Percentiles rank a stretch among this genome's conserved stretches.
phyloP scores from a whole-genome alignment of 2,888 invertebrate species.

The Pristionchus maxplancki region DNA sequence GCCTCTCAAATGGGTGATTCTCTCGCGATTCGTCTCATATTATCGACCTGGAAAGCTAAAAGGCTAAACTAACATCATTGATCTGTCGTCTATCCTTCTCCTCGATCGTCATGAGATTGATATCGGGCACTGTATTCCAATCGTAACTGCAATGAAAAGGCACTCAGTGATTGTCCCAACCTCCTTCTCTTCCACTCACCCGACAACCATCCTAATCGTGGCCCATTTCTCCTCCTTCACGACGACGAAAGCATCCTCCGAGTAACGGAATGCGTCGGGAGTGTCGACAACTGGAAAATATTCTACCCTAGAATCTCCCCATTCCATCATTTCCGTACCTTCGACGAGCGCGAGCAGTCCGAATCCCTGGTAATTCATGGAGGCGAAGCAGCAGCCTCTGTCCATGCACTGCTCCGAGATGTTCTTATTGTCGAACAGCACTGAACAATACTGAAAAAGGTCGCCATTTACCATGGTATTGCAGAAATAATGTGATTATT shows the following conservation, averaged over 20 bases:
- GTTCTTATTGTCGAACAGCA: background rate
- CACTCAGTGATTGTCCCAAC: too few species aligned
- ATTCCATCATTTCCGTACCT: background rate
- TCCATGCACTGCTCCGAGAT: background rate
- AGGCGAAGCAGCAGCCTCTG: background rate
- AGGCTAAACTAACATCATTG: too few species aligned
- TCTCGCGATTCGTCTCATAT: background rate
- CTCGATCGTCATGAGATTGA: too few species aligned
- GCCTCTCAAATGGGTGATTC: background rate
- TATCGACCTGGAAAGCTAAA: too few species aligned
- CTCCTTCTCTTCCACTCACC: background rate
- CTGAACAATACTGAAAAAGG: background rate
- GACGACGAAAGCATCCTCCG: background rate
- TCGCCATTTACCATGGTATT: too few species aligned
- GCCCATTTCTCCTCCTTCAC: conserved; percentile 40
- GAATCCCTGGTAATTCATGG: background rate
- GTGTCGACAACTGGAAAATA: conserved; percentile 29
- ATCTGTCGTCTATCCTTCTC: too few species aligned
- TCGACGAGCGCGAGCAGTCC: conserved; percentile 2
- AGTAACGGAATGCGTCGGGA: background rate
- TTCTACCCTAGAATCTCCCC: background rate
- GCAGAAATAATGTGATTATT: background rate
- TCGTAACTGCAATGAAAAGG: too few species aligned
- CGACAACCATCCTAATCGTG: conserved; percentile 22
- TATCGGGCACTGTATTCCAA: too few species aligned